A percentile compares a stretch with the other conserved stretches of the same genome.
Conservation (phyloP, 2,888 invertebrate species). For the Euplagia quadripunctaria region DNA sequence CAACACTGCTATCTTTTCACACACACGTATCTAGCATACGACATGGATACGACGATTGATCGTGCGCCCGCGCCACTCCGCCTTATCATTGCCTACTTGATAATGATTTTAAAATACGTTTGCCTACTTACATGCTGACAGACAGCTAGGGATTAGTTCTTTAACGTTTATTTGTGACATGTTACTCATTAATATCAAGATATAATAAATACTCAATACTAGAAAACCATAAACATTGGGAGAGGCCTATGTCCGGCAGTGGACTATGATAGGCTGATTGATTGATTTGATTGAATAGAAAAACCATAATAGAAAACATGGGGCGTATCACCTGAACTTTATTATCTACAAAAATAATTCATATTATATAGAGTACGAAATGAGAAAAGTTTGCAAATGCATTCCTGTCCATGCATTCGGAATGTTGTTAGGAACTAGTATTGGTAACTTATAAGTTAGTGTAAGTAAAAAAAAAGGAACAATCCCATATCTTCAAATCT, state of each 20-base stretch:
- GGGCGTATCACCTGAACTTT: neutral
- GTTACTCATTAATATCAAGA: neutral
- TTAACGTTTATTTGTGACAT: constrained; percentile 17
- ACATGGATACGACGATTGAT: constrained; percentile 77
- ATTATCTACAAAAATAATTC: neutral
- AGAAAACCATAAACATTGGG: no score
- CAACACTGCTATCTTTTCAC: constrained; percentile 69
- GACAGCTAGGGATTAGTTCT: constrained; percentile 71
- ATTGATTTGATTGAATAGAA: no score
- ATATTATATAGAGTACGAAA: neutral
- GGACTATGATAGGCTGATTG: no score
- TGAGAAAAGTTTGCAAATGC: neutral
- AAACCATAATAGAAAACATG: neutral
- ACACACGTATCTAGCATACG: constrained; percentile 67
- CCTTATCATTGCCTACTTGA: constrained; percentile 78
- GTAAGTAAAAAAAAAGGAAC: neutral
- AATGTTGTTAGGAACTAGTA: neutral
- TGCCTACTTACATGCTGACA: constrained; percentile 66
- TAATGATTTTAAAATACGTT: constrained; percentile 82
- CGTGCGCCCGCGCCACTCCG: constrained; percentile 63
- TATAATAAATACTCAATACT: no score
- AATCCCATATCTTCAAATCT: neutral
- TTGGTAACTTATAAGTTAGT: neutral
- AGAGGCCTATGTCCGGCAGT: no score
- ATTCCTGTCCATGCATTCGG: neutral